Percentiles rank a stretch among this genome's conserved stretches.
Evolutionary conservation across 2,113 vertebrate genomes (phyloP).

Genomic region (Ochotona princeps): DNA sequence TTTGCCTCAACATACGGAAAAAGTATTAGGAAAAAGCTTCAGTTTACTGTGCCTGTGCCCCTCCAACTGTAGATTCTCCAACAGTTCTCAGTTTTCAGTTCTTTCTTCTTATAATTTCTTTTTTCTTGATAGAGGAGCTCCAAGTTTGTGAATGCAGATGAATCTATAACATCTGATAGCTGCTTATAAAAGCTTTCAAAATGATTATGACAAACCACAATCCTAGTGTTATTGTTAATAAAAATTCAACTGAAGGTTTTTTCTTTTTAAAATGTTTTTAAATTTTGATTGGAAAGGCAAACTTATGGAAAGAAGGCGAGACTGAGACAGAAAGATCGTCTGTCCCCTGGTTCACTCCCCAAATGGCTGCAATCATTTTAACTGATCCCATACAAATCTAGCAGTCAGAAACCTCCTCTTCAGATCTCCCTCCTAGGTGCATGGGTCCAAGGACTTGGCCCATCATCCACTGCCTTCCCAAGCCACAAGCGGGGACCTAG

Average conservation of each 20-base stretch:
- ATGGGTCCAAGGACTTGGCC: neutral
- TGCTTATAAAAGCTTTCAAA: constrained; percentile 22
- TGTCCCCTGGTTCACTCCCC: too few species aligned
- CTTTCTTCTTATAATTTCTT: neutral
- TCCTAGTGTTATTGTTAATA: neutral
- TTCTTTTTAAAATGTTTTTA: neutral
- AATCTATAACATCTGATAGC: neutral
- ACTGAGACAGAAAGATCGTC: too few species aligned
- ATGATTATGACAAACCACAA: neutral
- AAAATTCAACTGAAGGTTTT: neutral
- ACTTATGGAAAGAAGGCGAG: too few species aligned
- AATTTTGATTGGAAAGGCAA: too few species aligned
- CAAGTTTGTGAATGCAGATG: neutral
- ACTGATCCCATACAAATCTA: too few species aligned
- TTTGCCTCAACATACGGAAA: neutral
- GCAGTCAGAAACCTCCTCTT: too few species aligned
- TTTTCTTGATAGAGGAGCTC: neutral
- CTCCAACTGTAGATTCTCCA: neutral
- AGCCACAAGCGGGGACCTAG: too few species aligned
- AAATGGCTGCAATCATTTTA: too few species aligned
- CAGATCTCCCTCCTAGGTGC: neutral
- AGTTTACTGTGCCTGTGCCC: neutral
- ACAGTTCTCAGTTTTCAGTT: neutral
- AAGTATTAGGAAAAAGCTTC: neutral
- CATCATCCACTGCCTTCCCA: too few species aligned